A percentile compares a stretch with the other conserved stretches of the same genome.
phyloP scores from a whole-genome alignment of 2,797 vertebrate species.

The Cirrhinus mrigala region DNA sequence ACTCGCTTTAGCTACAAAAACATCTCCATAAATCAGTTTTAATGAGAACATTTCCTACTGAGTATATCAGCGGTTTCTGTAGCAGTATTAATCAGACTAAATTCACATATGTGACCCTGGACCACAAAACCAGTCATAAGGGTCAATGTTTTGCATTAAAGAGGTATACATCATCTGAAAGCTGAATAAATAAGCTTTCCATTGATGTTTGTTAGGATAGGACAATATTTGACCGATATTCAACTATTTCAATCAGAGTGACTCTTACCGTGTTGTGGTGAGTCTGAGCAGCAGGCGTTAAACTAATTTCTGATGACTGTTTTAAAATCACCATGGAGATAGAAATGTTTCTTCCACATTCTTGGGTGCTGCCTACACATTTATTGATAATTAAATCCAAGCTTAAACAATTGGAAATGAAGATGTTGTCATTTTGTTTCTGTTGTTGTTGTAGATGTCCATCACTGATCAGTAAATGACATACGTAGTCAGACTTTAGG shows the following conservation, averaged over 20 bases:
- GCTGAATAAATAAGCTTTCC: too few relatives aligned
- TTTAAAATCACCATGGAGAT: background rate
- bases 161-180: too few relatives aligned
- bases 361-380: background rate
- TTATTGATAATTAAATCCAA: too few relatives aligned
- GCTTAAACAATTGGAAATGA: too few relatives aligned
- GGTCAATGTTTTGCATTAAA: too few relatives aligned
- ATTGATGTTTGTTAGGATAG: too few relatives aligned
- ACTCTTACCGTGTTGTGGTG: background rate
- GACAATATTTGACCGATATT: too few relatives aligned
- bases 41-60: background rate
- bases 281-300: background rate
- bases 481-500: background rate
- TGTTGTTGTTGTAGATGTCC: background rate
- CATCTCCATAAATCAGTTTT: background rate
- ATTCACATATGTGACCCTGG: too few relatives aligned
- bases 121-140: too few relatives aligned
- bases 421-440: too few relatives aligned
- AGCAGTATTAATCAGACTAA: background rate
- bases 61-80: background rate
- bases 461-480: background rate
- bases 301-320: background rate
- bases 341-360: constrained; percentile 1
- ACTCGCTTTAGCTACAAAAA: background rate
- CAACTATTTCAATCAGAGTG: background rate